Percentiles rank a stretch among this genome's conserved stretches.
Conservation (phyloP, 2,888 invertebrate genomes). For the Tiphia femorata region DNA sequence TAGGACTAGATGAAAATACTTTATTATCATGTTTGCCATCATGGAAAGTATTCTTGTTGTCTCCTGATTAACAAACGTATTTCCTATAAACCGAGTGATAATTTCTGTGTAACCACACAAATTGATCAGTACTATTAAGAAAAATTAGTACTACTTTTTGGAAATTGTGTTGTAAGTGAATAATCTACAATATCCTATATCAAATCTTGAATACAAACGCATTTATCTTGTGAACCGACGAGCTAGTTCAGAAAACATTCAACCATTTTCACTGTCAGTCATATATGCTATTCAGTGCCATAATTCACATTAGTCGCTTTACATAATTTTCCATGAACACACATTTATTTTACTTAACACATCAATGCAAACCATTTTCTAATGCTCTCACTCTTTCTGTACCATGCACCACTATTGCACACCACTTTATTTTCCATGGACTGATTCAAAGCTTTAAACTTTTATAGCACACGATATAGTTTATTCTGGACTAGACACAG, state of each 20-base stretch:
- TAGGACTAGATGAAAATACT: conserved; percentile 56
- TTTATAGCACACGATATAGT: conserved; percentile 31
- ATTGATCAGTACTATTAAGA: too few relatives aligned
- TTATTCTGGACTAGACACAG: conserved; percentile 70
- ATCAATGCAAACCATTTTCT: conserved; percentile 2
- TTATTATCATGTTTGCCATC: conserved; percentile 13
- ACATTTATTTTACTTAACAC: conserved; percentile 33
- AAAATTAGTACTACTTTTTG: conserved; percentile 41
- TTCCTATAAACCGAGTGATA: conserved; percentile 16
- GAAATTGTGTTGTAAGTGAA: conserved; percentile 42
- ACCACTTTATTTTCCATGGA: not conserved
- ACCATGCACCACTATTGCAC: not conserved
- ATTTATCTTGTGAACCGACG: conserved; percentile 46
- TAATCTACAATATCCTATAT: conserved; percentile 37
- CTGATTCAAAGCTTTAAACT: conserved; percentile 3
- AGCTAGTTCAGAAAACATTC: conserved; percentile 32
- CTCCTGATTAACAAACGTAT: conserved; percentile 17
- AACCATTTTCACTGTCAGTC: conserved; percentile 25
- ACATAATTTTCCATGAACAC: conserved; percentile 31
- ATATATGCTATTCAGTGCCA: conserved; percentile 21
- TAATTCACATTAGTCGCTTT: too few relatives aligned
- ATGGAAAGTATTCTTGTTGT: conserved; percentile 16
- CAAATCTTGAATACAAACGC: conserved; percentile 44
- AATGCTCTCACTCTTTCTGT: conserved; percentile 1
- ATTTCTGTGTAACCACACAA: conserved; percentile 13